These are phyloP conservation scores for Mythimna ferrago DNA, from an alignment of 2,888 invertebrate genomes.

Conservation along the genomic window DNA sequence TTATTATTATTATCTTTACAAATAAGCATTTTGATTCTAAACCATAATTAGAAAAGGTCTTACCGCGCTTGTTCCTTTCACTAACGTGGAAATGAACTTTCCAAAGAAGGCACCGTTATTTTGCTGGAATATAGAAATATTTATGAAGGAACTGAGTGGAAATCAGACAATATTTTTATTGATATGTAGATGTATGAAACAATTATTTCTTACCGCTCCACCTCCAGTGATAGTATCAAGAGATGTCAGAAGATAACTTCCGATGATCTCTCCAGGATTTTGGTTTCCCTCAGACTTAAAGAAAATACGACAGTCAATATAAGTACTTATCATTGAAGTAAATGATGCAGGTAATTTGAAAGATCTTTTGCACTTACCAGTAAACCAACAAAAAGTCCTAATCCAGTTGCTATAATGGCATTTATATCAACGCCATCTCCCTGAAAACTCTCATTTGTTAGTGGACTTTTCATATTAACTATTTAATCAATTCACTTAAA, in stretches of 20 bases:
- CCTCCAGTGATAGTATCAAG: constrained; percentile 87
- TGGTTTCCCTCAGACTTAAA: constrained; percentile 83
- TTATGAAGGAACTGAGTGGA: not conserved
- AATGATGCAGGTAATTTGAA: not conserved
- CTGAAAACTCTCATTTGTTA: constrained; percentile 71
- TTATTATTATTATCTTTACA: too few relatives aligned
- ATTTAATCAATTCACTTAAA: too few relatives aligned
- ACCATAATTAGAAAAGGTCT: constrained; percentile 10
- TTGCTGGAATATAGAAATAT: constrained; percentile 75
- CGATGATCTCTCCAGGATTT: constrained; percentile 85
- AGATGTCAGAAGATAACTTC: constrained; percentile 84
- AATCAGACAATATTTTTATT: too few relatives aligned
- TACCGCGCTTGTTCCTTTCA: constrained; percentile 87
- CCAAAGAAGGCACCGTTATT: constrained; percentile 88
- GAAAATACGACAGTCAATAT: not conserved
- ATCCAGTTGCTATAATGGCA: constrained; percentile 82
- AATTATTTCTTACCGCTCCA: constrained; percentile 80
- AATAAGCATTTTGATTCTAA: too few relatives aligned
- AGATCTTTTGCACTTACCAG: constrained; percentile 76
- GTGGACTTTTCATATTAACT: not conserved
- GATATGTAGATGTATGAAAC: too few relatives aligned
- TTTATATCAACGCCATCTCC: constrained; percentile 88
- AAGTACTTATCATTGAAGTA: not conserved
- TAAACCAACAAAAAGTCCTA: constrained; percentile 86
- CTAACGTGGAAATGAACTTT: constrained; percentile 81